Percentiles rank a stretch among this genome's conserved stretches.
Conservation (phyloP, 2,113 vertebrate genomes). For the Tyto alba region DNA sequence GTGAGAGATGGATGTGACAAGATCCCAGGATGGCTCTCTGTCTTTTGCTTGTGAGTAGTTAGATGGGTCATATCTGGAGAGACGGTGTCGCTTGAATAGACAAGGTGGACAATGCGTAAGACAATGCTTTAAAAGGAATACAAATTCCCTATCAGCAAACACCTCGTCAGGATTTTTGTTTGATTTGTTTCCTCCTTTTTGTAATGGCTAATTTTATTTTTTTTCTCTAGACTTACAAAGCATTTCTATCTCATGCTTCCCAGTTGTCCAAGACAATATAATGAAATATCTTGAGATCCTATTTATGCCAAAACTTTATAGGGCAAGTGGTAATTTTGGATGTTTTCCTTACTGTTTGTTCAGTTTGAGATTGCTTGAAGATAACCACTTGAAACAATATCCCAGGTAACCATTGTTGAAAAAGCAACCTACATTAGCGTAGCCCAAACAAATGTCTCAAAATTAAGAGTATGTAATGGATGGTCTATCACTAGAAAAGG, state of each 20-base stretch:
- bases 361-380: not conserved
- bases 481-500: not conserved
- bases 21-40: not conserved
- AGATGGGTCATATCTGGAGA: not conserved
- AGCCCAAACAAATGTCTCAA: not conserved
- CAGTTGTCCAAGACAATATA: not conserved
- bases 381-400: not conserved
- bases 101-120: not conserved
- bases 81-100: not conserved
- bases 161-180: not conserved
- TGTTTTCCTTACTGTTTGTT: not conserved
- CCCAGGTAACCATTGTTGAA: not conserved
- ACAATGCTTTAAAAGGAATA: not conserved
- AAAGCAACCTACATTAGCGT: not conserved
- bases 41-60: not conserved
- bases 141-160: not conserved
- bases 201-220: not conserved
- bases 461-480: not conserved
- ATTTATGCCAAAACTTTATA: not conserved
- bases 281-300: not conserved
- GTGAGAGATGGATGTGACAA: not conserved
- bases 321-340: not conserved
- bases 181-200: not conserved
- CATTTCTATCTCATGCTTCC: not conserved
- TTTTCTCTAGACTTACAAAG: not conserved